Conservation (phyloP, 2,797 vertebrate genomes). For the Sardinella longiceps region DNA sequence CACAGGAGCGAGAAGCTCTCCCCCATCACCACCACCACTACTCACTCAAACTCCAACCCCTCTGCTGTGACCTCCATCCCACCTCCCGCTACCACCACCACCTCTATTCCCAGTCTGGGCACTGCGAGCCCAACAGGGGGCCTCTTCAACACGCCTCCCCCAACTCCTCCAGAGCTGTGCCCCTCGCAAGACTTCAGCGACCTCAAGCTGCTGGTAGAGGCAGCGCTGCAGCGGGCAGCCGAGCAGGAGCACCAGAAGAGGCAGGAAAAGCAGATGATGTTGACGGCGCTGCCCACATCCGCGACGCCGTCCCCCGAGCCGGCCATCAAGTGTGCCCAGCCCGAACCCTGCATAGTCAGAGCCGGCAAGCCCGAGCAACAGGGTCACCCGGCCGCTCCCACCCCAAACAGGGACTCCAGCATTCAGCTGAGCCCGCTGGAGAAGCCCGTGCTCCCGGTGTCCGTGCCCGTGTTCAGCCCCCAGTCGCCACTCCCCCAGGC, state of each 20-base stretch:
- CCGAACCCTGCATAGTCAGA: constrained; percentile 21
- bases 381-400: constrained; percentile 51
- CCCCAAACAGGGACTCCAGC: constrained; percentile 64
- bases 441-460: constrained; percentile 63
- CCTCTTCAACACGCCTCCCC: constrained; percentile 90
- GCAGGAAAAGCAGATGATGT: constrained; percentile 56
- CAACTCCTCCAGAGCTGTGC: constrained; percentile 86
- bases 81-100: background rate
- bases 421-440: constrained; percentile 66
- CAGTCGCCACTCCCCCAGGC: background rate
- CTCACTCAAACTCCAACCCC: background rate
- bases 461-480: constrained; percentile 51
- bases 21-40: background rate
- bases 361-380: constrained; percentile 30
- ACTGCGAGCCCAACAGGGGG: constrained; percentile 78
- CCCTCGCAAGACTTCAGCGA: constrained; percentile 88
- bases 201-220: constrained; percentile 89
- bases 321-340: constrained; percentile 20
- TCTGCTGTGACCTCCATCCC: constrained; percentile 43
- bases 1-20: background rate
- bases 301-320: background rate
- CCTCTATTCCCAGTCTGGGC: constrained; percentile 65
- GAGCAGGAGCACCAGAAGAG: constrained; percentile 86
- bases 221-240: constrained; percentile 85
- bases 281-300: background rate